Base-by-base conservation (phyloP, 2,888 invertebrate species). In the Stegophylla sp. region DNA sequence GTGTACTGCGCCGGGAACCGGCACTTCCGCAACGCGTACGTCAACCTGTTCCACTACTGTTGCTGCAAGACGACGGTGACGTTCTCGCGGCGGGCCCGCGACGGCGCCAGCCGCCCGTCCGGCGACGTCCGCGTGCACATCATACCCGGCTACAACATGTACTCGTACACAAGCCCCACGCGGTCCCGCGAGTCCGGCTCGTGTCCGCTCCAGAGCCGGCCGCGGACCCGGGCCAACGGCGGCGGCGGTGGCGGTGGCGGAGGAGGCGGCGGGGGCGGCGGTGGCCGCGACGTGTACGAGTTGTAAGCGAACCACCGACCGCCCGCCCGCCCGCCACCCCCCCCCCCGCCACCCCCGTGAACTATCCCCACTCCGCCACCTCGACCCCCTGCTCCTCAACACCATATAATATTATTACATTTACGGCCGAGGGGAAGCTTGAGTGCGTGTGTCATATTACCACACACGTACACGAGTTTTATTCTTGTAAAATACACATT, bases 41-140 rank as follows among this genome's bases (percentile, higher is more conserved):
- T 91, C 17, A 91, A 91, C 85, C 87, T 94, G 12, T 94, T 93
- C 85, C 91, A 92, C 85, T 94, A 94, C 85, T 93, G 93, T 85
- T 93, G 91, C 85, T 94, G 93, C 87, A 94, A 93, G 86, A 92
- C 91, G 12, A 91, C 92, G 7, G 91, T 91, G 34, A 90, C 92
- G 1, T 91, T 91, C 84, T 89, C 90, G 9, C 87, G 90, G 82
- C 88, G 92, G 61, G 89, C 90, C 77, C 86, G 92, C 51, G 86
- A 88, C 75, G 88, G 89, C 56, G 87, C 86, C 12, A 84, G 87
- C 79, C 85, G 88, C 43, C 88, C 90, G 17, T 87, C 90, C 0
- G 89, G 90, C 3, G 91, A 92, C 83, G 90, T 92, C n/a, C 86
- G 91, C 83, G 93, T 93, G 10, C 93, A 93, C 85, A 92, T 94